Conservation (phyloP, 1,140 invertebrate genomes). For the roundworm (Caenorhabditis elegans) region DNA sequence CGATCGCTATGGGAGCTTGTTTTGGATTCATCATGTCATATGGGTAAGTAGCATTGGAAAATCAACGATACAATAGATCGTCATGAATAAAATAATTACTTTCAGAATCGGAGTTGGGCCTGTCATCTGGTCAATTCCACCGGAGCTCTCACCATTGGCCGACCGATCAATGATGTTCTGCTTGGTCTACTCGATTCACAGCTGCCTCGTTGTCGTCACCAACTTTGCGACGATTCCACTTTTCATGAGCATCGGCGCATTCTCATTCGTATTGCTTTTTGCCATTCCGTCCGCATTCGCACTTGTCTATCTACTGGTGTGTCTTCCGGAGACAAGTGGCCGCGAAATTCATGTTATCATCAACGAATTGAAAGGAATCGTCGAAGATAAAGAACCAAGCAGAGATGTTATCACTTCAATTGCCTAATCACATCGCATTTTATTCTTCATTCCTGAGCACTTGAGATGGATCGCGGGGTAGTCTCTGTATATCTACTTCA, state of each 20-base stretch:
- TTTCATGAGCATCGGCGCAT: conserved; percentile 54
- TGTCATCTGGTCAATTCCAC: conserved; percentile 62
- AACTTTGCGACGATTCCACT: conserved; percentile 60
- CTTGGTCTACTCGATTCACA: conserved; percentile 58
- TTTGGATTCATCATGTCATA: conserved; percentile 51
- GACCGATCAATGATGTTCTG: conserved; percentile 63
- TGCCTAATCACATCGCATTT: background rate
- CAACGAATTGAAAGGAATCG: conserved; percentile 36
- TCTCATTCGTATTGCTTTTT: conserved; percentile 58
- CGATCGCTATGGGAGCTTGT: conserved; percentile 50
- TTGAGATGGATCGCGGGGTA: background rate
- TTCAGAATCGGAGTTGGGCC: conserved; percentile 61
- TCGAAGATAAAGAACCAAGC: background rate
- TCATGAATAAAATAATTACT: conserved; percentile 41
- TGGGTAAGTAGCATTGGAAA: conserved; percentile 29
- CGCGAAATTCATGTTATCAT: conserved; percentile 55
- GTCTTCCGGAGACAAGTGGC: conserved; percentile 57
- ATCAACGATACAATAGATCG: background rate
- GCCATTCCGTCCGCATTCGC: conserved; percentile 51
- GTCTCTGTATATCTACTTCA: background rate
- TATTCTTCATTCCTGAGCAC: background rate
- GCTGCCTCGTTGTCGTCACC: conserved; percentile 58
- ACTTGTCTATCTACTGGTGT: conserved; percentile 50
- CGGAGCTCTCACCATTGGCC: conserved; percentile 57
- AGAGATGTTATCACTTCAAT: background rate